These are phyloP conservation scores for Cephonodes hylas DNA, from an alignment of 2,888 invertebrate species.

Conservation along the genomic window DNA sequence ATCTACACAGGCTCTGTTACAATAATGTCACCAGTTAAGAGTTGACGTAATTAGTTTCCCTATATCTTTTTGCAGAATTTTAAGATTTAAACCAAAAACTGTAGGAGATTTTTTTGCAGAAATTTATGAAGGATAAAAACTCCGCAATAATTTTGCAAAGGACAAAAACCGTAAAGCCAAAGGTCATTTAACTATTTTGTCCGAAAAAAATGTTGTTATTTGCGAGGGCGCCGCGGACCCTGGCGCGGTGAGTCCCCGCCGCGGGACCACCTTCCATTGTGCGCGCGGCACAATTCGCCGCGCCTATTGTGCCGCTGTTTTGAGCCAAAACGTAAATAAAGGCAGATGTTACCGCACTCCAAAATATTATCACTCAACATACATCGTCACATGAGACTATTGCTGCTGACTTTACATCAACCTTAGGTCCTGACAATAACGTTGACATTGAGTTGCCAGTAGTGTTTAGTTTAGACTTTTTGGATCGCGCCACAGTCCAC, in stretches of 20 bases:
- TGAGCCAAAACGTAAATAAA: constrained; percentile 80
- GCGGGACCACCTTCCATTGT: constrained; percentile 54
- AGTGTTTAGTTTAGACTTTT: constrained; percentile 24
- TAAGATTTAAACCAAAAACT: neutral
- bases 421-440: constrained; percentile 23
- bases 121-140: neutral
- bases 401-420: constrained; percentile 27
- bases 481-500: constrained; percentile 15
- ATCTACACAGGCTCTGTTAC: no score
- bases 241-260: constrained; percentile 30
- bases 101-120: neutral
- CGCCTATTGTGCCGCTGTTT: constrained; percentile 72
- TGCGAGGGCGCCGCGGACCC: constrained; percentile 33
- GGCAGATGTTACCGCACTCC: constrained; percentile 78
- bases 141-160: constrained; percentile 19
- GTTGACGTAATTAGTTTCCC: no score
- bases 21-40: no score
- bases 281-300: constrained; percentile 62
- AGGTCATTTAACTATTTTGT: constrained; percentile 58
- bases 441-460: constrained; percentile 22
- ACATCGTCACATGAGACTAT: constrained; percentile 27
- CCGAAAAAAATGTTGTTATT: constrained; percentile 42
- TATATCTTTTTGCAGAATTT: no score
- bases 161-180: constrained; percentile 33
- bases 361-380: constrained; percentile 45